Conservation (phyloP, 1,140 invertebrate species). For the Spodoptera frugiperda region DNA sequence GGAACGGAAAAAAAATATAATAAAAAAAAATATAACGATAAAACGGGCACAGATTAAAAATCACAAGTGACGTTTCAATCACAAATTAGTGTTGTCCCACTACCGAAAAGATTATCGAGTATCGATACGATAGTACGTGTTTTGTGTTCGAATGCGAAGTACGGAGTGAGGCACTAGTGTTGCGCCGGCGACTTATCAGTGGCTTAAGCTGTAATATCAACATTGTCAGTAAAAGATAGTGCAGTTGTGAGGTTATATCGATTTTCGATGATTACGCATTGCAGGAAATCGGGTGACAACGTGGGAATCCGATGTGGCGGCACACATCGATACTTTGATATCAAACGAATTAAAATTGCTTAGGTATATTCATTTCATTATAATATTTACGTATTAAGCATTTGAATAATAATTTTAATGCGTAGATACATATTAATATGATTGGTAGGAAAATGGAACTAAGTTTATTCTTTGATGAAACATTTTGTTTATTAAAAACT, state of each 20-base stretch:
- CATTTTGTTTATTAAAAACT: too few species aligned
- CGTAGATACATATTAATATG: too few species aligned
- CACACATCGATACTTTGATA: not conserved
- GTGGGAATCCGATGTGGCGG: constrained; percentile 9
- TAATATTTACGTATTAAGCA: not conserved
- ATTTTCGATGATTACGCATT: constrained; percentile 41
- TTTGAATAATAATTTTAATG: too few species aligned
- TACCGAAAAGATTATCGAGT: constrained; percentile 11
- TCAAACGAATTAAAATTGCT: not conserved
- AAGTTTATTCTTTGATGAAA: too few species aligned
- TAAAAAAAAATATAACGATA: not conserved
- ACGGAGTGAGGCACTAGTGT: constrained; percentile 33
- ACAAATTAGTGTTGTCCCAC: constrained; percentile 24
- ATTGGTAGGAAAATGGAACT: too few species aligned
- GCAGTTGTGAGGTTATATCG: constrained; percentile 36
- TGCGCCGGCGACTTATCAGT: constrained; percentile 43
- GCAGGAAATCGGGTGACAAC: constrained; percentile 12
- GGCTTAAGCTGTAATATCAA: constrained; percentile 34
- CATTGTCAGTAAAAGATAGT: constrained; percentile 32
- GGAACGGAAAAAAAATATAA: not conserved
- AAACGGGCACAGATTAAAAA: constrained; percentile 25
- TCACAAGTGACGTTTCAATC: constrained; percentile 5
- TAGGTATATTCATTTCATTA: not conserved
- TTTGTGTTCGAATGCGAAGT: constrained; percentile 28
- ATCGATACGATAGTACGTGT: constrained; percentile 29